These are phyloP conservation scores for Champsocephalus esox DNA, from an alignment of 2,797 vertebrate species.

Conservation along the genomic window DNA sequence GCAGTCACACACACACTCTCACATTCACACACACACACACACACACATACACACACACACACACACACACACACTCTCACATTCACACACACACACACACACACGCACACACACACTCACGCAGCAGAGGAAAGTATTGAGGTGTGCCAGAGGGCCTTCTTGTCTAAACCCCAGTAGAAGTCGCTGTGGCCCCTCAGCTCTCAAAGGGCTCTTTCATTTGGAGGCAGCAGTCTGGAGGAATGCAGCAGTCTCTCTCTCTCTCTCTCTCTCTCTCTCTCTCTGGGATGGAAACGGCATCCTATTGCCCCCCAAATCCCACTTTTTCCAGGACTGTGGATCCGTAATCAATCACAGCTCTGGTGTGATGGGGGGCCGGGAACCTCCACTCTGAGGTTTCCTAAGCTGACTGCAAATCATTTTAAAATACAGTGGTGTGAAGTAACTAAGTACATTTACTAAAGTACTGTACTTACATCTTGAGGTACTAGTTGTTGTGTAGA, in stretches of 20 bases:
- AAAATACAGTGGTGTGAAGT: too few relatives aligned
- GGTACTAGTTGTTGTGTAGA: too few relatives aligned
- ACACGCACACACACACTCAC: neutral
- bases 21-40: too few relatives aligned
- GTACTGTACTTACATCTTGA: too few relatives aligned
- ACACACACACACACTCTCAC: too few relatives aligned
- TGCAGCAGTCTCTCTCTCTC: slow-evolving; percentile 43
- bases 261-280: slow-evolving; percentile 34
- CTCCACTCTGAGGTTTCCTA: slow-evolving; percentile 1
- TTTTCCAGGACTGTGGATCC: slow-evolving; percentile 47
- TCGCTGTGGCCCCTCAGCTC: slow-evolving; percentile 62
- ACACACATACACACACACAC: neutral
- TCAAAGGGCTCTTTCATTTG: slow-evolving; percentile 83
- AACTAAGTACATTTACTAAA: too few relatives aligned
- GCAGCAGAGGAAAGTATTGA: slow-evolving; percentile 61
- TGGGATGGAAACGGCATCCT: slow-evolving; percentile 59
- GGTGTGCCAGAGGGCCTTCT: slow-evolving; percentile 68
- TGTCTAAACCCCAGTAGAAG: slow-evolving; percentile 66
- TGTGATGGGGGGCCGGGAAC: neutral
- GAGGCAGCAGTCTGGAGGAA: slow-evolving; percentile 69
- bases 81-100: too few relatives aligned
- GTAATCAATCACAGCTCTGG: slow-evolving; percentile 48
- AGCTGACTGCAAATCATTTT: slow-evolving; percentile 2
- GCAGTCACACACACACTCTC: neutral
- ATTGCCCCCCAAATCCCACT: slow-evolving; percentile 27